Evolutionary conservation across 2,888 invertebrate genomes (phyloP).

Genomic region (Chaetogeoica ovagalla): DNA sequence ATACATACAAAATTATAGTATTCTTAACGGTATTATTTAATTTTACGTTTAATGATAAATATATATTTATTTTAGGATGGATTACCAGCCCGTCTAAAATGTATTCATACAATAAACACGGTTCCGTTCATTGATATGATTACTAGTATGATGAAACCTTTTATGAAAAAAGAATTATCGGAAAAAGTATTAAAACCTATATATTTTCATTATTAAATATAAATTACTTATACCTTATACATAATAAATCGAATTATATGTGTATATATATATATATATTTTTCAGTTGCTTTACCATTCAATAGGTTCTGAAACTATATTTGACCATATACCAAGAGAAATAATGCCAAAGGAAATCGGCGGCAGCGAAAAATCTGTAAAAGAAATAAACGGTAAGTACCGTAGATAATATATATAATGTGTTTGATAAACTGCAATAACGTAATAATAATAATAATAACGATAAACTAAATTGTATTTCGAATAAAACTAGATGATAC

Average conservation of each 20-base stretch:
- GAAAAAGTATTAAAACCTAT: constrained; percentile 48
- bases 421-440: too few species aligned
- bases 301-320: constrained; percentile 43
- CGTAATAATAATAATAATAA: neutral
- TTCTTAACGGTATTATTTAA: neutral
- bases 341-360: constrained; percentile 53
- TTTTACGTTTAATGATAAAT: neutral
- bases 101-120: constrained; percentile 54
- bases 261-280: too few species aligned
- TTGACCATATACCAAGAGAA: constrained; percentile 50
- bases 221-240: neutral
- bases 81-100: constrained; percentile 54
- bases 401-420: neutral
- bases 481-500: constrained; percentile 48
- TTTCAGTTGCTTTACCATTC: constrained; percentile 46
- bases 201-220: neutral
- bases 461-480: neutral
- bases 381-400: constrained; percentile 45
- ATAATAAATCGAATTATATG: neutral
- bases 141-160: constrained; percentile 54
- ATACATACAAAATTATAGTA: neutral
- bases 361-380: constrained; percentile 51
- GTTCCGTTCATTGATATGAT: constrained; percentile 54
- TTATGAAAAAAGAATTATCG: constrained; percentile 54
- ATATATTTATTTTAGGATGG: constrained; percentile 53